Base-by-base conservation (phyloP, 2,797 vertebrate genomes). In the Pelochelys cantorii region DNA sequence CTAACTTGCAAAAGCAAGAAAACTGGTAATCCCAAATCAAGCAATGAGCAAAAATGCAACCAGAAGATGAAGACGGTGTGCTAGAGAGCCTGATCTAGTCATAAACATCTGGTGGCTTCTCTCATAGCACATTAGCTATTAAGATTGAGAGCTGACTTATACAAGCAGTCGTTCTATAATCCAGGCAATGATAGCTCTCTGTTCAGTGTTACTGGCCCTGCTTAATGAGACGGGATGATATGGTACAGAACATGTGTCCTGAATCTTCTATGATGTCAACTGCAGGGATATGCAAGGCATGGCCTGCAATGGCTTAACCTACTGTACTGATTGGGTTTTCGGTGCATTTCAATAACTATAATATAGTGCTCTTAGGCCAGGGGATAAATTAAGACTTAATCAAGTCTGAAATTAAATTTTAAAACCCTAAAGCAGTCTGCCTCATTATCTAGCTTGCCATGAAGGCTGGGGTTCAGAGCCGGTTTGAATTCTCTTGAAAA, bases 61-160 rank as follows among this genome's bases (percentile, higher is more conserved):
- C 48, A n/a, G 85, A 34, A 29, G 71, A 37, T 0, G 65, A 14
- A n/a, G 31, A 12, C 42, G 79, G 29, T 0, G 1, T 1, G 25
- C 2, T 52, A 53, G 56, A 13, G 62, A 31, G 52, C 2, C 0
- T 0, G 2, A 13, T 1, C 55, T 9, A 37, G 3, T 8, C 2
- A 42, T 0, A 52, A 56, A 23, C 88, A 59, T 1, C 81, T 23
- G 91, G 7, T 4, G 14, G 52, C 8, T 80, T 4, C 23, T 56
- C 83, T 31, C 60, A 23, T 0, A 18, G 25, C 0, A 48, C n/a
- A 0, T 1, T n/a, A 90, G 54, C 18, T 27, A 7, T n/a, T 37
- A 56, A 13, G 8, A 11, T 0, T 6, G 31, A 86, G 62, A 17
- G 11, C 3, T 4, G 84, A 56, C 17, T 34, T 7, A 1, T 37